Percentiles rank a stretch among this genome's conserved stretches.
These are phyloP conservation scores for Heliconius erato DNA, from an alignment of 2,888 invertebrate species.

Conservation along the genomic window DNA sequence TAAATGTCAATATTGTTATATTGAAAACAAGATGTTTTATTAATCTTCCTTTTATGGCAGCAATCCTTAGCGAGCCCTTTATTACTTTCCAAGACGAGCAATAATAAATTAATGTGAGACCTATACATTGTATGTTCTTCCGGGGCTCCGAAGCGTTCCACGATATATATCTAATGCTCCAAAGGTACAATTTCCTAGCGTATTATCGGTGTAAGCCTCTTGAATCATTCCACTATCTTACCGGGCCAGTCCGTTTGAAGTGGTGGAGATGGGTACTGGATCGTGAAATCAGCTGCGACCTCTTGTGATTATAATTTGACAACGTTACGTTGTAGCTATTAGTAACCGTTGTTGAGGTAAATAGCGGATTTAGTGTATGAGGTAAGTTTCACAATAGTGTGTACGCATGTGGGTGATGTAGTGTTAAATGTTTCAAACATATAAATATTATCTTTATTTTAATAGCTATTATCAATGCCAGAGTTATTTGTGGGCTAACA, in stretches of 20 bases:
- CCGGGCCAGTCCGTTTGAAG: slow-evolving; percentile 31
- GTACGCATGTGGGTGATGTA: background rate
- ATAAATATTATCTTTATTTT: no score
- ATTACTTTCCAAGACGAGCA: slow-evolving; percentile 25
- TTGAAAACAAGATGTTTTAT: slow-evolving; percentile 1
- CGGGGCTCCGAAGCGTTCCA: background rate
- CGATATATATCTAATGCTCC: slow-evolving; percentile 25
- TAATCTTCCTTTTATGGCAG: background rate
- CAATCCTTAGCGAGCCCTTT: slow-evolving; percentile 4
- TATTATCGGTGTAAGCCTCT: slow-evolving; percentile 43
- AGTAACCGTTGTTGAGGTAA: background rate
- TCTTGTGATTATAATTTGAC: slow-evolving; percentile 20
- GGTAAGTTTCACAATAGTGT: background rate
- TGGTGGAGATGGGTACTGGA: slow-evolving; percentile 29
- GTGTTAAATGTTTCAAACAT: no score
- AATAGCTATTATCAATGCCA: no score
- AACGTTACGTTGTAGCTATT: background rate
- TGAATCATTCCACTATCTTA: slow-evolving; percentile 40
- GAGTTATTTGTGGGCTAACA: no score
- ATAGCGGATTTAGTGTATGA: background rate
- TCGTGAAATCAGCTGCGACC: slow-evolving; percentile 41
- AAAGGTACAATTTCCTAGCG: slow-evolving; percentile 35
- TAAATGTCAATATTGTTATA: no score
- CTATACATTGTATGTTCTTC: background rate
- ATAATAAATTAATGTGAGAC: slow-evolving; percentile 20